Conservation (phyloP, 2,797 vertebrate genomes). For the Oreochromis grahami region DNA sequence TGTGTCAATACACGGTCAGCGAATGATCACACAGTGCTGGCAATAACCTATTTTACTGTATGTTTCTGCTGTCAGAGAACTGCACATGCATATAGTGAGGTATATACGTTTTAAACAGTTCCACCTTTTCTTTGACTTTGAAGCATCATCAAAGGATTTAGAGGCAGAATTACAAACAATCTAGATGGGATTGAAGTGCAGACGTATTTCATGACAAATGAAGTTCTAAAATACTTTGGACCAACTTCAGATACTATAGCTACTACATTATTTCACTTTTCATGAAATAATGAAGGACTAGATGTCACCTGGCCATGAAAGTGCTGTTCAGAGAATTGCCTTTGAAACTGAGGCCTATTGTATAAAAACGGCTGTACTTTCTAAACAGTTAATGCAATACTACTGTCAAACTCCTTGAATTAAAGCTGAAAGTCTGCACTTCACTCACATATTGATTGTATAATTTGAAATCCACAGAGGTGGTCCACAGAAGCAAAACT, state of each 20-base stretch:
- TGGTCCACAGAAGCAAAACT: background rate
- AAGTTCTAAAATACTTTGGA: background rate
- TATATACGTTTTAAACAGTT: background rate
- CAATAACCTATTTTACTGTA: background rate
- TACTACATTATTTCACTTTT: background rate
- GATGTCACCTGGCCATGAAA: background rate
- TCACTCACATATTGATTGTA: background rate
- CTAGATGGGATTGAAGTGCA: background rate
- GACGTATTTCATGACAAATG: background rate
- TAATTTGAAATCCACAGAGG: background rate
- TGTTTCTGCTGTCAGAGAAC: background rate
- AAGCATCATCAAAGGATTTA: no score
- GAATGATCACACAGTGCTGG: background rate
- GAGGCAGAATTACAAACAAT: background rate
- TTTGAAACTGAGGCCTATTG: background rate
- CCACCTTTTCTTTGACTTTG: background rate
- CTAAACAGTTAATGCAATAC: background rate
- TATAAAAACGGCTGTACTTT: background rate
- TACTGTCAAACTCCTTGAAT: background rate
- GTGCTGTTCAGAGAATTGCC: background rate
- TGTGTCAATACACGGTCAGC: background rate
- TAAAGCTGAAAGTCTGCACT: background rate
- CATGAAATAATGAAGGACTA: rapidly evolving
- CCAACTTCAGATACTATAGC: background rate
- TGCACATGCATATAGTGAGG: rapidly evolving